Evolutionary conservation across 1,140 invertebrate species (phyloP).

Genomic region (Bicyclus anynana): DNA sequence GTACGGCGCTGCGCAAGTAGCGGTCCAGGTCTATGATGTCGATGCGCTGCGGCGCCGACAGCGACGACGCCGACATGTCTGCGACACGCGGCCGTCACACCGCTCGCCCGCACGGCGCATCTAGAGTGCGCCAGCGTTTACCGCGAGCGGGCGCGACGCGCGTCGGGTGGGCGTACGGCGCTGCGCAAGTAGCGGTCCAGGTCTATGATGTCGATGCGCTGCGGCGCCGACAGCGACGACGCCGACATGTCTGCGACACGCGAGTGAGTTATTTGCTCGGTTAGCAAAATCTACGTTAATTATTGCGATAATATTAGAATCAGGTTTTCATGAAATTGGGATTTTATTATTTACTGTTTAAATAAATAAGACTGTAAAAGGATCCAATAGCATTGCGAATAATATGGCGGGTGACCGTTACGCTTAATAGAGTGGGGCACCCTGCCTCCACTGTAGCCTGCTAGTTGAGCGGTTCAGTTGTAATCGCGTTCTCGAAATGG

Average conservation of each 20-base stretch:
- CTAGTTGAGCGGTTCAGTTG: no score
- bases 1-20: constrained; percentile 49
- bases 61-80: constrained; percentile 34
- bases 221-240: constrained; percentile 28
- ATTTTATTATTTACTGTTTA: no score
- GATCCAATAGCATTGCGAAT: no score
- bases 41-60: constrained; percentile 20
- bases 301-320: no score
- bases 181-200: constrained; percentile 60
- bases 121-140: not conserved
- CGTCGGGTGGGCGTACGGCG: constrained; percentile 27
- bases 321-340: no score
- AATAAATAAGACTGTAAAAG: no score
- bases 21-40: constrained; percentile 66
- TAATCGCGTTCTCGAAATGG: no score
- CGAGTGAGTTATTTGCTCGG: no score
- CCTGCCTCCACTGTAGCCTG: no score
- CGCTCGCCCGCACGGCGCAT: not conserved
- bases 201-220: constrained; percentile 54
- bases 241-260: constrained; percentile 23
- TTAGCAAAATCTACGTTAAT: no score
- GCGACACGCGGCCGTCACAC: not conserved
- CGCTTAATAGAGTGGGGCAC: no score
- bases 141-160: constrained; percentile 8
- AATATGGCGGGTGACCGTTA: no score